A percentile compares a stretch with the other conserved stretches of the same genome.
These are phyloP conservation scores for Acrobasis consociella DNA, from an alignment of 2,888 invertebrate genomes.

Conservation along the genomic window DNA sequence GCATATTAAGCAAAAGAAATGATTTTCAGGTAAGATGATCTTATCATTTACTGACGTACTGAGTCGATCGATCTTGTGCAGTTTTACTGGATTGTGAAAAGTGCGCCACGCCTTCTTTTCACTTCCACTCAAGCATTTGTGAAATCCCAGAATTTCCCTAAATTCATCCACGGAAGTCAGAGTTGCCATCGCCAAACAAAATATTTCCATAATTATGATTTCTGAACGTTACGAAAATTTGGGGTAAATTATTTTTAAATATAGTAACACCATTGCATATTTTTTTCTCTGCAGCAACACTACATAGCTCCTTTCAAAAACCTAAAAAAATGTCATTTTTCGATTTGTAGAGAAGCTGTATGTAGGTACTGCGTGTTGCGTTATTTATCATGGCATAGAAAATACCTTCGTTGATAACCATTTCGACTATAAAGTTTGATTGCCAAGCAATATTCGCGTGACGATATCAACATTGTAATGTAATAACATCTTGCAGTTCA, in stretches of 20 bases:
- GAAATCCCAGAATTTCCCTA: no score
- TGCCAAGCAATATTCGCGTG: constrained; percentile 34
- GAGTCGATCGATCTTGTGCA: no score
- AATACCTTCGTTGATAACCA: constrained; percentile 42
- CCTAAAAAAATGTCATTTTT: constrained; percentile 55
- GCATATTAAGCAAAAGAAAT: no score
- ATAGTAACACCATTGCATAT: constrained; percentile 6
- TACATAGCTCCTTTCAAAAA: background rate
- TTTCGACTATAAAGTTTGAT: constrained; percentile 34
- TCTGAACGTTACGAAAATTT: background rate
- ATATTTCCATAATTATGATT: background rate
- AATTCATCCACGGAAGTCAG: background rate
- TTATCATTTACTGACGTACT: no score
- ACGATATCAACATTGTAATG: constrained; percentile 41
- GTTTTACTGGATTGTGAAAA: no score
- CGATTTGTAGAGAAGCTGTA: constrained; percentile 53
- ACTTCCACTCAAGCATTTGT: no score
- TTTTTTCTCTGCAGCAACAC: constrained; percentile 10
- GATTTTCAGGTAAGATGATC: no score
- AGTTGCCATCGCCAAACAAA: background rate
- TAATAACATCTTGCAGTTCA: constrained; percentile 40
- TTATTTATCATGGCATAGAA: constrained; percentile 63
- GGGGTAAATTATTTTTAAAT: background rate
- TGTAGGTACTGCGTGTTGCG: constrained; percentile 65
- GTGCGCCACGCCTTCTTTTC: no score